These are phyloP conservation scores for Coelinius sp. DNA, from an alignment of 2,888 invertebrate species.

Conservation along the genomic window DNA sequence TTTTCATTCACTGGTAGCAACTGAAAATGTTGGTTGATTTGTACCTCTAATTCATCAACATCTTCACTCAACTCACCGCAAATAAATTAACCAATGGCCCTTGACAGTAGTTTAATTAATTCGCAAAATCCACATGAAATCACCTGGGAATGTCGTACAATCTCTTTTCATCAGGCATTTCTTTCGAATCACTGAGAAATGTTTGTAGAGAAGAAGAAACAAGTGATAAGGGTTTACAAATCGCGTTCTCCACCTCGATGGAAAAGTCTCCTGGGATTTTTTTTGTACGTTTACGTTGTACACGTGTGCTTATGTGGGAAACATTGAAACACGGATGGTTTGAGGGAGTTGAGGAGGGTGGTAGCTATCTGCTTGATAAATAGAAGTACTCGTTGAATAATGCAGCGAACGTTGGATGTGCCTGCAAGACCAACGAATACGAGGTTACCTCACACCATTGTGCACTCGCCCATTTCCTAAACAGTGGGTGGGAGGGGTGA, in stretches of 20 bases:
- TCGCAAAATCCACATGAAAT: neutral
- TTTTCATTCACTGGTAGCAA: too few species aligned
- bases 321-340: conserved; percentile 62
- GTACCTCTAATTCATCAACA: neutral
- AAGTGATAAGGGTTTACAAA: neutral
- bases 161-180: neutral
- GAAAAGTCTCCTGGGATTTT: conserved; percentile 12
- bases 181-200: neutral
- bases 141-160: neutral
- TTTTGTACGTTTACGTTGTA: neutral
- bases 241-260: conserved; percentile 4
- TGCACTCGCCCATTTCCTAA: conserved; percentile 39
- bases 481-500: conserved; percentile 35
- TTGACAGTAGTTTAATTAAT: conserved; percentile 5
- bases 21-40: neutral
- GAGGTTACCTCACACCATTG: conserved; percentile 55
- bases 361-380: conserved; percentile 66
- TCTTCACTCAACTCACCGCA: neutral
- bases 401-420: conserved; percentile 57
- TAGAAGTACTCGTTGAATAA: conserved; percentile 63
- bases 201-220: neutral
- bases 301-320: conserved; percentile 54
- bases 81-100: conserved; percentile 13
- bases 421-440: conserved; percentile 56
- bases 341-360: neutral